Base-by-base conservation (phyloP, 2,797 vertebrate species). In the Microctenopoma stevenorrisi region DNA sequence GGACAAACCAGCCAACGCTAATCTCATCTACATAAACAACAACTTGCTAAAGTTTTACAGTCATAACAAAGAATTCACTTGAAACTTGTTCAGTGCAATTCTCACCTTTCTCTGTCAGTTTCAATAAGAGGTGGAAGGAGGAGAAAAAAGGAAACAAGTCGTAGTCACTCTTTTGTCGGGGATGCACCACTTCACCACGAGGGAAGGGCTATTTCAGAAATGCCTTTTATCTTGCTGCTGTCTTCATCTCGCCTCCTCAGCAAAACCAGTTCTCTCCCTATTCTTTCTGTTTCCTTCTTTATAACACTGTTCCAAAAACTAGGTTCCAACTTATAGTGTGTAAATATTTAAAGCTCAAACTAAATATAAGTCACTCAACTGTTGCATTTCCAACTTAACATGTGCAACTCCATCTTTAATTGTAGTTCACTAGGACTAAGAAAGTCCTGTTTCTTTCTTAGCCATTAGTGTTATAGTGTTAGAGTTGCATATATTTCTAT, bases 401-500 rank as follows among this genome's bases (percentile, higher is more conserved):
- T 74, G 79, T 58, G 44, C 56, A 55, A 81, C 46, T 76, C 65
- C 64, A 66, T 73, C 69, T 33, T 72, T 54, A 59, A 89, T 90
- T 92, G 90, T 73, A 85, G 73, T 85, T 85, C 76, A 82, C 87
- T 76, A 22, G 22, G 22, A 22, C 22, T 22, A 22, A 22, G 22
- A 22, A 71, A 28, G 40, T 66, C 55, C 28, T 16, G 8, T 37
- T 60, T 65, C 68, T 35, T 62, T 72, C 74, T 74, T 50, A 68
- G 64, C 81, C 83, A 86, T 87, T 80, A 83, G 64, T 38, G 51
- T 59, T 66, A 72, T 30, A 74, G 75, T 44, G 68, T 91, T 90
- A 90, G 86, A 78, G 25, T 82, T 72, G 68, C 72, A 85, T 76
- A 74, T 93, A 94, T 94, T 94, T 94, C 94, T 96, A 95, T 96